Conservation (phyloP, 2,888 invertebrate species). For the Chloroclystis v-ata region DNA sequence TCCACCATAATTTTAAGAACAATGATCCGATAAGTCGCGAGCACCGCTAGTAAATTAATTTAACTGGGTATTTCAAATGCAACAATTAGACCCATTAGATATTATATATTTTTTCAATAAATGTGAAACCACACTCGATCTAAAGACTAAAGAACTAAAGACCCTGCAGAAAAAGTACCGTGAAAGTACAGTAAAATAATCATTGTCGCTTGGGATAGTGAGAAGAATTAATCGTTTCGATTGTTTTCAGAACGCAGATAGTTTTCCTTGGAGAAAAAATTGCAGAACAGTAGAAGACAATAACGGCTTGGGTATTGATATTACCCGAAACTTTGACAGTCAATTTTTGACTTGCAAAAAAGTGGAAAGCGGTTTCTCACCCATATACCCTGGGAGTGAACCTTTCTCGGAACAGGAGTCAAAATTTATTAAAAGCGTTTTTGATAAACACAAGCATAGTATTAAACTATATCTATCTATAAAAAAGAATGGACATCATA, state of each 20-base stretch:
- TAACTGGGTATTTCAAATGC: too few relatives aligned
- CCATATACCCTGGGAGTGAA: constrained; percentile 74
- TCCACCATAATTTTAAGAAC: too few relatives aligned
- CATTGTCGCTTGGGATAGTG: too few relatives aligned
- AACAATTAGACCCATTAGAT: too few relatives aligned
- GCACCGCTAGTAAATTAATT: too few relatives aligned
- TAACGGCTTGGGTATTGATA: constrained; percentile 53
- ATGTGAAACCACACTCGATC: too few relatives aligned
- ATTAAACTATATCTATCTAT: constrained; percentile 83
- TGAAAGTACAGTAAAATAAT: too few relatives aligned
- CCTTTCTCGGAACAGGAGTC: constrained; percentile 83
- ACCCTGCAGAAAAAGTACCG: too few relatives aligned
- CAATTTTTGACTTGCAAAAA: constrained; percentile 48
- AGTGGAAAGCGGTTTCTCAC: constrained; percentile 41
- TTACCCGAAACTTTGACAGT: constrained; percentile 58
- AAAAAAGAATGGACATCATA: constrained; percentile 82
- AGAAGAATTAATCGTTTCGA: too few relatives aligned
- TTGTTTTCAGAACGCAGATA: neutral
- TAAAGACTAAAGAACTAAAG: too few relatives aligned
- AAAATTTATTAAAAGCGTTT: constrained; percentile 72
- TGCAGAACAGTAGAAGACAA: constrained; percentile 33
- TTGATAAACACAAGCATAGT: constrained; percentile 64
- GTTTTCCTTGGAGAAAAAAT: constrained; percentile 55
- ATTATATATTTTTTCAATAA: too few relatives aligned
- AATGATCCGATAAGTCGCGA: too few relatives aligned